Evolutionary conservation across 1,140 invertebrate genomes (phyloP), one percentile per base, ranked within the genome.

Genomic region (Meloidogyne floridensis): DNA sequence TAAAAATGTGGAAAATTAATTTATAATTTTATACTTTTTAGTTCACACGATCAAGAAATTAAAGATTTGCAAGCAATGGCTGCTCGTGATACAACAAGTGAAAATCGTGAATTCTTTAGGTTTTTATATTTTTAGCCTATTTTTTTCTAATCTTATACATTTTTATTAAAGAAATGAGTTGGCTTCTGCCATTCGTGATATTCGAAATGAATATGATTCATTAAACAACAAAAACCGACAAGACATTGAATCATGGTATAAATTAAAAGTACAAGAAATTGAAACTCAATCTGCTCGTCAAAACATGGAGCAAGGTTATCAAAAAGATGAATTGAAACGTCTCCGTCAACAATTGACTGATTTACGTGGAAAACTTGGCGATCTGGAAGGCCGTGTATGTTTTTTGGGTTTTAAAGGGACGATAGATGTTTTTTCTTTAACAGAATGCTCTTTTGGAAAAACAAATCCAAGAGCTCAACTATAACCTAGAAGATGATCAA

Each of bases 81-180:
- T 18, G 91, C 91, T 87, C 86, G 91, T n/a, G 91, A 92, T 86
- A 91, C 91, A 2, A 92, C 91, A 2, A 90, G 87, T 59, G 91
- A 92, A 83, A 92, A 92, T 88, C 89, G 91, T 11, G 91, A 92
- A 77, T 92, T 89, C 91, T 89, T 89, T 85, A 87, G 91, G 87
- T 32, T 32, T 32, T 32, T 32, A 32, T 32, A 32, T 2, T 32
- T 32, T 32, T 2, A 32, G 32, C 32, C 32, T 32, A 32, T 32
- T 32, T 32, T 32, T 32, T 32, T 2, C 32, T 32, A 2, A 32
- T 32, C 32, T 32, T 32, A 32, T 32, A 32, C 32, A 32, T 2
- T 32, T 32, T 32, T 32, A 2, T 32, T 32, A 32, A 32, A 32
- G 32, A 32, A 91, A 91, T 82, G 92, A 92, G 82, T 84, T 92